These are phyloP conservation scores for Nixonia krombeini DNA, from an alignment of 1,140 invertebrate genomes.

Conservation along the genomic window DNA sequence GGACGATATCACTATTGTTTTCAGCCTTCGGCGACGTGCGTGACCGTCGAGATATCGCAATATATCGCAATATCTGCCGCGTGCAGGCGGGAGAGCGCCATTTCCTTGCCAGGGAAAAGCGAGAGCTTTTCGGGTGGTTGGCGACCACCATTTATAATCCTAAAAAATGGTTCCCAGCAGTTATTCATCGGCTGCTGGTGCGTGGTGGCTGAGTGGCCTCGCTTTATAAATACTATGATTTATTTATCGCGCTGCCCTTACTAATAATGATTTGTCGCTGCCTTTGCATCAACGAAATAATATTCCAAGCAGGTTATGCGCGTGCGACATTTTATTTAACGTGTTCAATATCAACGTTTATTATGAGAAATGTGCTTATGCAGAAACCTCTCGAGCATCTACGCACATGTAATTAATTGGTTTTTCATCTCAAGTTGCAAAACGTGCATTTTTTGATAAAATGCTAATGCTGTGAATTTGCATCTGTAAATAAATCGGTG, in stretches of 20 bases:
- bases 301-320: conserved; percentile 17
- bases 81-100: conserved; percentile 29
- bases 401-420: too few relatives aligned
- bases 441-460: too few relatives aligned
- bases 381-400: too few relatives aligned
- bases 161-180: conserved; percentile 52
- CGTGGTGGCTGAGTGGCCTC: conserved; percentile 25
- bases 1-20: conserved; percentile 38
- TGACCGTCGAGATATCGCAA: conserved; percentile 39
- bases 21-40: conserved; percentile 32
- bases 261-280: conserved; percentile 53
- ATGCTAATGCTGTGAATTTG: too few relatives aligned
- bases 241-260: conserved; percentile 47
- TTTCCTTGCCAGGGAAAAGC: conserved; percentile 38
- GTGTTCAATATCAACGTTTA: too few relatives aligned
- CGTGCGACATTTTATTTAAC: too few relatives aligned
- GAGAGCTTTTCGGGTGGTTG: conserved; percentile 38
- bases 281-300: conserved; percentile 25
- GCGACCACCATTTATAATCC: conserved; percentile 50
- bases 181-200: conserved; percentile 41
- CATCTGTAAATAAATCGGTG: too few relatives aligned
- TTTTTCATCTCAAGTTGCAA: too few relatives aligned
- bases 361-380: too few relatives aligned
- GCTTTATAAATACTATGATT: conserved; percentile 56
- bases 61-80: conserved; percentile 49